These are phyloP conservation scores for Phaenicophaeus curvirostris DNA, from an alignment of 2,797 vertebrate species.

Conservation along the genomic window DNA sequence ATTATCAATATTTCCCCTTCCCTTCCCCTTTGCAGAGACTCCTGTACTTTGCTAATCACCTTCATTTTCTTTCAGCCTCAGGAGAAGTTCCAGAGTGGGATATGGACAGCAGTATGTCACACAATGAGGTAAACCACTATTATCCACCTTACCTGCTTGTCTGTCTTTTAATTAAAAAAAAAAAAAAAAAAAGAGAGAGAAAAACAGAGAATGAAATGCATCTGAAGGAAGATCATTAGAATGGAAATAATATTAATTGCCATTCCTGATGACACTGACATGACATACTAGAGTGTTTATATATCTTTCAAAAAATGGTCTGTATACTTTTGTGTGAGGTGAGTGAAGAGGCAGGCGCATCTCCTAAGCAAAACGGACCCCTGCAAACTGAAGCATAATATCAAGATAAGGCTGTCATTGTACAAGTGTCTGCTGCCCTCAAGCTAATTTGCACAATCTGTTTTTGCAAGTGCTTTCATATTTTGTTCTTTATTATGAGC, in stretches of 20 bases:
- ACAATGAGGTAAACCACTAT: neutral
- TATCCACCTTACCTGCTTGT: neutral
- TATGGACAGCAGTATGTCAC: neutral
- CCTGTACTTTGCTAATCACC: neutral
- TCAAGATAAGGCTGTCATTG: neutral
- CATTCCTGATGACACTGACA: neutral
- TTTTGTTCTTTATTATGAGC: slow-evolving; percentile 44
- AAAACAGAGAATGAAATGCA: neutral
- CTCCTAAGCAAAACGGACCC: neutral
- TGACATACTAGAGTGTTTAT: neutral
- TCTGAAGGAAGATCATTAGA: neutral
- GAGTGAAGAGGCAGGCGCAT: neutral
- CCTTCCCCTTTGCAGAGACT: neutral
- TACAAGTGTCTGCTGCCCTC: neutral
- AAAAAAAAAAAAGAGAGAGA: neutral
- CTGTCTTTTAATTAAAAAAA: neutral
- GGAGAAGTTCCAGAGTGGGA: neutral
- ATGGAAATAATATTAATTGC: neutral
- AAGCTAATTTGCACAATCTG: slow-evolving; percentile 28
- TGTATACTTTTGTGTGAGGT: neutral
- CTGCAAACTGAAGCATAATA: neutral
- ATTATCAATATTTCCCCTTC: neutral
- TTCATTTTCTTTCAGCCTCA: neutral
- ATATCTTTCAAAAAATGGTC: neutral
- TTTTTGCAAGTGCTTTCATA: neutral